Percentiles rank a stretch among this genome's conserved stretches.
Conservation (phyloP, 2,113 vertebrate species). For the Drymodes brunneopygia region DNA sequence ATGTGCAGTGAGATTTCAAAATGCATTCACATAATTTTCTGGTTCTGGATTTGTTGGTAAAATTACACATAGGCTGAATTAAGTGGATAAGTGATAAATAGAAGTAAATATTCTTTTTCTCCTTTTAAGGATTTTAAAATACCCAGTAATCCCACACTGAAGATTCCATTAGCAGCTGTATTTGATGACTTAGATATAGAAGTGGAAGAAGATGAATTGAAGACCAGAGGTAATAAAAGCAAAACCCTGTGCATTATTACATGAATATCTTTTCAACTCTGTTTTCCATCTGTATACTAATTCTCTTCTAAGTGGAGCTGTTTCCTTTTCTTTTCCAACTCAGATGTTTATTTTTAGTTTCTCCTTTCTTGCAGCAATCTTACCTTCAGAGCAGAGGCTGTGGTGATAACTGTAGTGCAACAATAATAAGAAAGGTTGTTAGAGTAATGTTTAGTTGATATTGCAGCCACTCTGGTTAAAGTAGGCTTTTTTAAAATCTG, state of each 20-base stretch:
- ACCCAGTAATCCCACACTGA: conserved; percentile 83
- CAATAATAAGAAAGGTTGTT: background rate
- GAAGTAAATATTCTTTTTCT: background rate
- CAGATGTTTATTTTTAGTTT: background rate
- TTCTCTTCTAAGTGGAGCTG: background rate
- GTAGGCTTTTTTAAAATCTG: background rate
- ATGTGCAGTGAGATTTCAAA: background rate
- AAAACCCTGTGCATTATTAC: background rate
- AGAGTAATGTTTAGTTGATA: background rate
- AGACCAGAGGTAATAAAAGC: conserved; percentile 82
- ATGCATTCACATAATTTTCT: background rate
- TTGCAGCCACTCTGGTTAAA: background rate
- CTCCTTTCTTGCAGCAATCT: background rate
- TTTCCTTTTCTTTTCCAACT: background rate
- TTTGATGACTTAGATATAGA: conserved; percentile 92
- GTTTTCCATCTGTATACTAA: background rate
- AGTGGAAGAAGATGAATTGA: conserved; percentile 89
- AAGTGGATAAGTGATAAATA: background rate
- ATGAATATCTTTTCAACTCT: background rate
- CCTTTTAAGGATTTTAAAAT: conserved; percentile 76
- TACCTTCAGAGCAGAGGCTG: background rate
- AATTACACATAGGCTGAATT: background rate
- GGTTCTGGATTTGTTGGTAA: background rate
- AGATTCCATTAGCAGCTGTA: conserved; percentile 81
- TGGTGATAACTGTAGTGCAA: background rate